Base-by-base conservation (phyloP, 1,140 invertebrate species). In the Polypedilum vanderplanki region DNA sequence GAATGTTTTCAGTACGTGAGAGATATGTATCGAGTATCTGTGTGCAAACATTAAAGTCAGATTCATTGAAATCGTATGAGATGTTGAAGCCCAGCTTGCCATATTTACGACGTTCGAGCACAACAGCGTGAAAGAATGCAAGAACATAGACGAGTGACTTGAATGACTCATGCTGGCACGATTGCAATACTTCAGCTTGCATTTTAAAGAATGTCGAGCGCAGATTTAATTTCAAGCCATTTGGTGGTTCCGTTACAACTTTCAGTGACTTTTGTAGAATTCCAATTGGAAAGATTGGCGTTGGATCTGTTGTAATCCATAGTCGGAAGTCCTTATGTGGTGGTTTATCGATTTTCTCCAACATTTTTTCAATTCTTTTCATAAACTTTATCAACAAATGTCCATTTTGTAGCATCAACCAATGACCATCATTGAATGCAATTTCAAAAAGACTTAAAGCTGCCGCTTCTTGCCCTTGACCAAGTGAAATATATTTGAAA, bases 1-100 rank as follows among this genome's bases (percentile, higher is more conserved):
- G 93, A 75, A 94, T 89, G 0, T 83, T 81, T 0, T 80, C 76
- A 41, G 91, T 89, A 41, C 87, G 87, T 0, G 84, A 84, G 12
- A 96, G 83, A 83, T 96, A 96, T 7, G 90, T 93, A 73, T 91
- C 87, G 40, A 96, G 82, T 75, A 96, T 95, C 79, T 90, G 87
- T 75, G 90, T 88, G 81, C 92, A 94, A 15, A 96, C 93, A 75
- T 89, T 88, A 80, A 96, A 96, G 84, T 97, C 95, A 0, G 92
- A 92, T 83, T 96, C 93, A 79, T 93, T 95, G 81, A 96, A 97
- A 84, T 97, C 94, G 80, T 96, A 97, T 65, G 86, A 87, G 76
- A 96, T 93, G 80, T 97, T 97, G 94, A 94, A 96, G 1, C 94
- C 94, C 75, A 96, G 92, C 84, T 96, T 96, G 78, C 91, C 92